These are phyloP conservation scores for Threskiornis aethiopicus DNA, from an alignment of 2,797 vertebrate species.

Conservation along the genomic window DNA sequence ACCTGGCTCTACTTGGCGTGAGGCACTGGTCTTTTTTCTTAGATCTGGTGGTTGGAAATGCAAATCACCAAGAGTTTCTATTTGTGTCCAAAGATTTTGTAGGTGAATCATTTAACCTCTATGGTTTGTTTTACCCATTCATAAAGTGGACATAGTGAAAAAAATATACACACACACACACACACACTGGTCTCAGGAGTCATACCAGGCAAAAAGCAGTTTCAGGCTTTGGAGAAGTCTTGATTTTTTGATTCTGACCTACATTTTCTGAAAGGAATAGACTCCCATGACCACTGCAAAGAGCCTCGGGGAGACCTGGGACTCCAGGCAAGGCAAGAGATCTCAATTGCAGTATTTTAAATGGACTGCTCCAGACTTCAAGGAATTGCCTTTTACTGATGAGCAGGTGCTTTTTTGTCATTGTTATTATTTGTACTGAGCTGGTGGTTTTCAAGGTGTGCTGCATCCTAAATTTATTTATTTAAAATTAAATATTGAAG, in stretches of 20 bases:
- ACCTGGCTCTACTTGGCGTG: neutral
- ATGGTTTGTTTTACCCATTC: neutral
- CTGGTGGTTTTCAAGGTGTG: neutral
- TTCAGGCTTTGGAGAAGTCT: neutral
- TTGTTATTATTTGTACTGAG: neutral
- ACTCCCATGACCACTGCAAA: neutral
- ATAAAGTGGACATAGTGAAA: neutral
- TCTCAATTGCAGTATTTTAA: neutral
- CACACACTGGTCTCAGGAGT: neutral
- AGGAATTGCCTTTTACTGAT: neutral
- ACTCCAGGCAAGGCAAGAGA: neutral
- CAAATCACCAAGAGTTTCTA: neutral
- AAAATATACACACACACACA: neutral
- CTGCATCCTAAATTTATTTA: neutral
- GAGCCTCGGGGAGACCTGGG: rapidly evolving
- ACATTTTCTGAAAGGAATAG: neutral
- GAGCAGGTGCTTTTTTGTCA: neutral
- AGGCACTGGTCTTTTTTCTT: neutral
- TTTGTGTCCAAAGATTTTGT: neutral
- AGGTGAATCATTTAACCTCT: neutral
- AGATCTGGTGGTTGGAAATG: neutral
- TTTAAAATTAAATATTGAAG: neutral
- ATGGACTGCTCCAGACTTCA: neutral
- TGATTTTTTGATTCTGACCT: neutral
- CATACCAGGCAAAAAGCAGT: neutral